Evolutionary conservation across 2,888 invertebrate genomes (phyloP).

Genomic region (Caenorhabditis zanzibari): DNA sequence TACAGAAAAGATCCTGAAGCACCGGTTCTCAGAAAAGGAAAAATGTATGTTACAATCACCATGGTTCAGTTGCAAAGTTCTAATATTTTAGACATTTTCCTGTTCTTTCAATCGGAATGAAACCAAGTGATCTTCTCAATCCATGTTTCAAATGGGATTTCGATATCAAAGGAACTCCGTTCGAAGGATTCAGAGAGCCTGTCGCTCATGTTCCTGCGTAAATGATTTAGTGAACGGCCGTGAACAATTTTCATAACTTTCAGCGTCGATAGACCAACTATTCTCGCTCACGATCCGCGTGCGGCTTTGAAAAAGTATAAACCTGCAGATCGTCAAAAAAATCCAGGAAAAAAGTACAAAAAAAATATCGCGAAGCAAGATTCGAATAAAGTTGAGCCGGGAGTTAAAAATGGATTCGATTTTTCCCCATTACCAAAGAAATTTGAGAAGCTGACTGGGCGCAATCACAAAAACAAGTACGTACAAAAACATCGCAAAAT

Average conservation of each 20-base stretch:
- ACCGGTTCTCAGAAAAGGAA: neutral
- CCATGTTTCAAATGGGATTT: constrained; percentile 1
- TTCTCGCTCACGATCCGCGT: no score
- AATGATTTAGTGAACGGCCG: neutral
- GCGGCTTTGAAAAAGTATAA: no score
- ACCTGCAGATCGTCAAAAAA: no score
- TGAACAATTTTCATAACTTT: no score
- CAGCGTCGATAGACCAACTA: no score
- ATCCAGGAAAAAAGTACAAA: no score
- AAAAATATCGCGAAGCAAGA: no score
- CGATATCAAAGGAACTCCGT: neutral
- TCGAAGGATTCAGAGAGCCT: neutral
- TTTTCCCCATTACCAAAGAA: no score
- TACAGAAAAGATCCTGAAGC: neutral
- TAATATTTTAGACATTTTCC: neutral
- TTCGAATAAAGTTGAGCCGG: no score
- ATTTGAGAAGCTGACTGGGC: no score
- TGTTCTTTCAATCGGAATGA: neutral
- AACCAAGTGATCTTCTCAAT: neutral
- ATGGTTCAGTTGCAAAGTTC: neutral
- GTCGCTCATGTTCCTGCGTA: neutral
- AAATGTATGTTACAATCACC: neutral
- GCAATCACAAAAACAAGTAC: neutral
- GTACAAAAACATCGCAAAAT: no score
- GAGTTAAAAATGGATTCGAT: no score